Evolutionary conservation across 2,797 vertebrate genomes (phyloP).

Genomic region (Sebastes kiyomatsui): DNA sequence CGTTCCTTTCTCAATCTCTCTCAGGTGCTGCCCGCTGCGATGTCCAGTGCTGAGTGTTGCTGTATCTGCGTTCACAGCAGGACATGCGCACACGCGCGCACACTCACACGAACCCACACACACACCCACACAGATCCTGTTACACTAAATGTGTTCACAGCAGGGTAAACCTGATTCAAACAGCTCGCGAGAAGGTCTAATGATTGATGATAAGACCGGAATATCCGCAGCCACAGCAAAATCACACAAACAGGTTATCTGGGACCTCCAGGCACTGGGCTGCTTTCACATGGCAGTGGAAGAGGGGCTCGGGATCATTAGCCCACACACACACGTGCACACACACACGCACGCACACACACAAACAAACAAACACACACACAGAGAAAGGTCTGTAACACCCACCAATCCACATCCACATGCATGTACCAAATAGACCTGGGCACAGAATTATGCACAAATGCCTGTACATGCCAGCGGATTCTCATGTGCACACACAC

Average conservation of each 20-base stretch:
- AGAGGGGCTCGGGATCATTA: slow-evolving; percentile 58
- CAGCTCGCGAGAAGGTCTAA: slow-evolving; percentile 70
- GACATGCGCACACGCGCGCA: slow-evolving; percentile 20
- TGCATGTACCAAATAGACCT: slow-evolving; percentile 18
- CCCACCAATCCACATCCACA: slow-evolving; percentile 1
- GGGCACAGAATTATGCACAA: slow-evolving; percentile 25
- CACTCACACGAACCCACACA: slow-evolving; percentile 12
- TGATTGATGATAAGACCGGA: slow-evolving; percentile 81
- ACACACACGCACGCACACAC: not conserved
- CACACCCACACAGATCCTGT: slow-evolving; percentile 60
- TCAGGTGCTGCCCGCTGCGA: slow-evolving; percentile 67
- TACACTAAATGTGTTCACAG: slow-evolving; percentile 75
- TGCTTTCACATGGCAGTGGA: slow-evolving; percentile 53
- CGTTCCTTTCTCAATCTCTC: slow-evolving; percentile 47
- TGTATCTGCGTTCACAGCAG: slow-evolving; percentile 71
- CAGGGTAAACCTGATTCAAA: slow-evolving; percentile 78
- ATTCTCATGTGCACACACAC: slow-evolving; percentile 13
- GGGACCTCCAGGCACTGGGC: slow-evolving; percentile 71
- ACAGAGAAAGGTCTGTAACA: not conserved
- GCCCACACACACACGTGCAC: not conserved
- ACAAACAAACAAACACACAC: not conserved
- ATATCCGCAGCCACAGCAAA: slow-evolving; percentile 78
- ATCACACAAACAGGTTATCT: slow-evolving; percentile 79
- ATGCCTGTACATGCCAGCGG: slow-evolving; percentile 11
- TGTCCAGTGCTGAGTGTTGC: slow-evolving; percentile 76